These are phyloP conservation scores for Agrilus biguttatus DNA, from an alignment of 2,888 invertebrate species.

Conservation along the genomic window DNA sequence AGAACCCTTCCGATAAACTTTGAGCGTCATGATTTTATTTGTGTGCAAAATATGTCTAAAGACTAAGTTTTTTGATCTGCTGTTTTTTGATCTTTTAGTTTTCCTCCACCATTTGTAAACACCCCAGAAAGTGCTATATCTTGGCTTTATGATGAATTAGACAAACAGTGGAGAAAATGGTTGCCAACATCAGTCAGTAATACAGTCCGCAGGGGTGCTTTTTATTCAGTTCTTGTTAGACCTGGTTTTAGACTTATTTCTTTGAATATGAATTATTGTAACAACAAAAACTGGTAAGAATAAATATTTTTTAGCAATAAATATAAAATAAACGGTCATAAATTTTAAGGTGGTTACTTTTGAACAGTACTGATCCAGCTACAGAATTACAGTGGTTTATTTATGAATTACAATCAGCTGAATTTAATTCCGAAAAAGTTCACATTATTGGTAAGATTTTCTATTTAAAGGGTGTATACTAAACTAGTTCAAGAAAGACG, in stretches of 20 bases:
- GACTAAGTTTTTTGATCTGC: neutral
- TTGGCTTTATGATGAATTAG: conserved; percentile 86
- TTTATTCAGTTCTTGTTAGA: conserved; percentile 80
- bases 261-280: conserved; percentile 94
- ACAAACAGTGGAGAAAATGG: conserved; percentile 85
- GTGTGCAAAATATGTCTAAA: too few relatives aligned
- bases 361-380: conserved; percentile 93
- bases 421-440: conserved; percentile 87
- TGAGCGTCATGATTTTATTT: too few relatives aligned
- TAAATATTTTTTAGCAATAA: neutral
- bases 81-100: conserved; percentile 38
- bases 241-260: conserved; percentile 86
- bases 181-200: conserved; percentile 75
- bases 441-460: conserved; percentile 63
- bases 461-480: neutral
- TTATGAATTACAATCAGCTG: conserved; percentile 84
- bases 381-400: conserved; percentile 93
- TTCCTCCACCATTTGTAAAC: conserved; percentile 75
- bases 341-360: conserved; percentile 60
- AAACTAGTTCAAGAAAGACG: too few relatives aligned
- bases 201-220: conserved; percentile 75
- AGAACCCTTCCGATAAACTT: too few relatives aligned
- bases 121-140: conserved; percentile 67
- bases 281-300: conserved; percentile 79
- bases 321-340: conserved; percentile 1